Percentiles rank a stretch among this genome's conserved stretches.
Evolutionary conservation across 2,113 vertebrate genomes (phyloP).

Genomic region (Limnothrissa miodon): DNA sequence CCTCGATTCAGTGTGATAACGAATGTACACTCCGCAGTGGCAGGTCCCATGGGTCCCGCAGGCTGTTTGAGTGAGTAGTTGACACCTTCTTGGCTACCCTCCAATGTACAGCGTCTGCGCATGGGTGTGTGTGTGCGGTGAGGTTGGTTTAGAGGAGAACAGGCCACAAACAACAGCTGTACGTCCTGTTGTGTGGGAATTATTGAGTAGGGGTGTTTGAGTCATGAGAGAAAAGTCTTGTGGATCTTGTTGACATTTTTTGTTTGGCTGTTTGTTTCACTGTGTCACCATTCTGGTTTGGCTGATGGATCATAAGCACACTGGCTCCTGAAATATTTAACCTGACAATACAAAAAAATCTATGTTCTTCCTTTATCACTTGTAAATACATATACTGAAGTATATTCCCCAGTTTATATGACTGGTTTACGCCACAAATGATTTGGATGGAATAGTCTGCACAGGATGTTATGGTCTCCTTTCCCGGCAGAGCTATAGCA

Average conservation of each 20-base stretch:
- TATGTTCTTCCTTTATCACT: not conserved
- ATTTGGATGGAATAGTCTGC: not conserved
- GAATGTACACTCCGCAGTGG: constrained; percentile 8
- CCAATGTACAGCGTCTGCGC: constrained; percentile 25
- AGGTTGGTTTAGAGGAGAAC: not conserved
- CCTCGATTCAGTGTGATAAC: constrained; percentile 10
- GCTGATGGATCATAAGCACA: not conserved
- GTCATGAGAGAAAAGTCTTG: not conserved
- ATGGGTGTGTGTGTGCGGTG: not conserved
- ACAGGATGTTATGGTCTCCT: not conserved
- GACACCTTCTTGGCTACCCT: constrained; percentile 27
- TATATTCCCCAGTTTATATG: not conserved
- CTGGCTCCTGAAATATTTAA: not conserved
- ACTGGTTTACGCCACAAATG: not conserved
- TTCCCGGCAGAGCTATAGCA: not conserved
- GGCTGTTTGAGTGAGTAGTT: constrained; percentile 23
- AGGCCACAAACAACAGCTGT: not conserved
- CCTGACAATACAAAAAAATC: not conserved
- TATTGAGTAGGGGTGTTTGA: not conserved
- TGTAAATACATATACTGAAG: not conserved
- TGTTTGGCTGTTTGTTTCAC: not conserved
- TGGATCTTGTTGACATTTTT: not conserved
- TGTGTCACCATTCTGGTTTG: not conserved
- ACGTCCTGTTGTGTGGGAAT: not conserved
- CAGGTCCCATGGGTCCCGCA: not conserved